These are phyloP conservation scores for Forbesichthys agassizii DNA, from an alignment of 2,113 vertebrate genomes.

Conservation along the genomic window DNA sequence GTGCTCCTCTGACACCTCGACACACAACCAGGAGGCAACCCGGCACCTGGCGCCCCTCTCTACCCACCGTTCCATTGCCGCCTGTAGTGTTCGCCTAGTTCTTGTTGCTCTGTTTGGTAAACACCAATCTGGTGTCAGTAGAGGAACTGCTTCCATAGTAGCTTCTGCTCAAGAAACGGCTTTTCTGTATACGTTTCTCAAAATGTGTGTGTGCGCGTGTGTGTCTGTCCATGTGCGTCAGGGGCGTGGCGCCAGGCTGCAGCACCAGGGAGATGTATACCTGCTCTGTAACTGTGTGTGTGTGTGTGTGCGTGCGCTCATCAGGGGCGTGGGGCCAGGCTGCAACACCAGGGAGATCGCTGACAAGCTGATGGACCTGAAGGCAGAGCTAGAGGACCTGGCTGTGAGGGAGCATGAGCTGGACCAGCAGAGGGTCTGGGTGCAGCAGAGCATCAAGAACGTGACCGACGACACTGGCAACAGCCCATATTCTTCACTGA, in stretches of 20 bases:
- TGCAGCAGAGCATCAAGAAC: slow-evolving; percentile 97
- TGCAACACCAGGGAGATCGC: slow-evolving; percentile 98
- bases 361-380: slow-evolving; percentile 95
- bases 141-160: too few species aligned
- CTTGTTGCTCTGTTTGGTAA: too few species aligned
- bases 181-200: too few species aligned
- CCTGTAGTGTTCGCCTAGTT: too few species aligned
- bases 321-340: slow-evolving; percentile 94
- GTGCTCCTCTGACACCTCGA: too few species aligned
- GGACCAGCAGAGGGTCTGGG: slow-evolving; percentile 98
- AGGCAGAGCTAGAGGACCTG: slow-evolving; percentile 94
- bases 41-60: too few species aligned
- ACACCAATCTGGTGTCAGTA: too few species aligned
- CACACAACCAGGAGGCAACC: too few species aligned
- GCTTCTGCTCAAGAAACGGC: too few species aligned
- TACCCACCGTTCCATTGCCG: too few species aligned
- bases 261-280: not conserved
- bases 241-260: slow-evolving; percentile 80
- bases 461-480: slow-evolving; percentile 96
- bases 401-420: slow-evolving; percentile 90
- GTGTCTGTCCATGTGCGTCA: slow-evolving; percentile 42
- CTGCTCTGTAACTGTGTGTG: not conserved
- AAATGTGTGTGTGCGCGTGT: too few species aligned
- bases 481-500: slow-evolving; percentile 91
- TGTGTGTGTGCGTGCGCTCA: not conserved